phyloP scores from a whole-genome alignment of 2,888 invertebrate genomes.

The Leptogaster cylindrica region DNA sequence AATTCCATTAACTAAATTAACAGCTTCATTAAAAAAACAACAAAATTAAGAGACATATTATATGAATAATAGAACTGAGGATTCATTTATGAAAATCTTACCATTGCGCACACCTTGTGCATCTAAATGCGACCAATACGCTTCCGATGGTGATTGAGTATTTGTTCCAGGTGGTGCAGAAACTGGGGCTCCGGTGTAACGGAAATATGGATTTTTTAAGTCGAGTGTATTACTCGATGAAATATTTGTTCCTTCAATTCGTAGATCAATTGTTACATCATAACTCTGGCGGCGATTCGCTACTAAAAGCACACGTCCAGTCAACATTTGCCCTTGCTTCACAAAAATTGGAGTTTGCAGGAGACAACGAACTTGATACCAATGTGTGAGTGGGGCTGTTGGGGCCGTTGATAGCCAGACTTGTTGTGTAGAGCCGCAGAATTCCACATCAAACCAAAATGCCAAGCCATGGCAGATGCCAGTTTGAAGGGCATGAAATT shows the following conservation, averaged over 20 bases:
- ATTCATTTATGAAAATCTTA: slow-evolving; percentile 44
- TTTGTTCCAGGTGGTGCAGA: slow-evolving; percentile 92
- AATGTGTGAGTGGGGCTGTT: slow-evolving; percentile 97
- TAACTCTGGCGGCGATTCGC: slow-evolving; percentile 98
- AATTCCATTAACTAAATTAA: slow-evolving; percentile 78
- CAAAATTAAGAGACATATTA: slow-evolving; percentile 35
- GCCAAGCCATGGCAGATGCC: slow-evolving; percentile 97
- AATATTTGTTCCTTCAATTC: slow-evolving; percentile 85
- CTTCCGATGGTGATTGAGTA: slow-evolving; percentile 90
- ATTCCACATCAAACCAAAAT: slow-evolving; percentile 99
- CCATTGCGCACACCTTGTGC: slow-evolving; percentile 67
- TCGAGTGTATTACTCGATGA: slow-evolving; percentile 91
- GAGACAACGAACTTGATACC: slow-evolving; percentile 98
- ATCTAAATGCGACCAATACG: slow-evolving; percentile 87
- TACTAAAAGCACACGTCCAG: slow-evolving; percentile 84
- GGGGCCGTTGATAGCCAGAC: slow-evolving; percentile 98
- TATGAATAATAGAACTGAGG: background rate
- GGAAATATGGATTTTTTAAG: slow-evolving; percentile 97
- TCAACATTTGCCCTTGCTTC: slow-evolving; percentile 89
- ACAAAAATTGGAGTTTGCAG: slow-evolving; percentile 92
- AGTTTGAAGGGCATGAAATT: slow-evolving; percentile 89
- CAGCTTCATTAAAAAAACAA: slow-evolving; percentile 61
- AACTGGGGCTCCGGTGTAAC: slow-evolving; percentile 92
- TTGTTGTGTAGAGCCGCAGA: slow-evolving; percentile 86
- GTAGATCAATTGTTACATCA: slow-evolving; percentile 95